Base-by-base conservation (phyloP, 2,113 vertebrate genomes). In the Lanius collurio region DNA sequence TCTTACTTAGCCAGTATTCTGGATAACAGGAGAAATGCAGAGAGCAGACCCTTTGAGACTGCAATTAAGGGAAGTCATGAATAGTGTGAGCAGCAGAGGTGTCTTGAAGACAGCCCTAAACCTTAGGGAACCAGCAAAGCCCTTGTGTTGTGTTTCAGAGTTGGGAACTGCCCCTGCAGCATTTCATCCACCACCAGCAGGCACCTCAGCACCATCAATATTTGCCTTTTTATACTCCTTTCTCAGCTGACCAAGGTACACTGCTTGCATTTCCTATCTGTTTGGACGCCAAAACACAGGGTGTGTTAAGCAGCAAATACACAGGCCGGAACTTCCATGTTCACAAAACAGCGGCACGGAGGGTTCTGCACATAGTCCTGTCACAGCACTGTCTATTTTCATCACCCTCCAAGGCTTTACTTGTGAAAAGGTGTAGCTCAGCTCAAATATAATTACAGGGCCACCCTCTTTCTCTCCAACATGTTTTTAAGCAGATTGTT, bases 251-350 rank as follows among this genome's bases (percentile, higher is more conserved):
- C 41, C 12, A 24, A 26, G 19, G 14, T 11, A 37, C 33, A 49
- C 26, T 22, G 30, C 49, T n/a, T 44, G 35, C 47, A 62, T 42
- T 68, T 44, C 19, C 2, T 4, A 74, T 28, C 47, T 62, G 24
- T 80, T 55, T 26, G 2, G 17, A n/a, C 1, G 1, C 59, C 24
- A 42, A 50, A 73, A 35, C 1, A 28, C 0, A 0, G 39, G 2
- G 30, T 56, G 52, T 17, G 15, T 18, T 26, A 24, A 44, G 31
- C 7, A 35, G 65, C 23, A 10, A 55, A 30, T 3, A 7, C 10
- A 2, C 13, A 22, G 19, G 30, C 8, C n/a, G 21, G 16, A 56
- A n/a, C 39, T 52, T 56, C 9, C 2, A 1, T 19, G 24, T 9
- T 11, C 30, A 8, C 30, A 39, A 47, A 35, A 15, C 9, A 6